Percentiles rank a stretch among this genome's conserved stretches.
Evolutionary conservation across 1,140 invertebrate species (phyloP).

Genomic region (Batillaria attramentaria): DNA sequence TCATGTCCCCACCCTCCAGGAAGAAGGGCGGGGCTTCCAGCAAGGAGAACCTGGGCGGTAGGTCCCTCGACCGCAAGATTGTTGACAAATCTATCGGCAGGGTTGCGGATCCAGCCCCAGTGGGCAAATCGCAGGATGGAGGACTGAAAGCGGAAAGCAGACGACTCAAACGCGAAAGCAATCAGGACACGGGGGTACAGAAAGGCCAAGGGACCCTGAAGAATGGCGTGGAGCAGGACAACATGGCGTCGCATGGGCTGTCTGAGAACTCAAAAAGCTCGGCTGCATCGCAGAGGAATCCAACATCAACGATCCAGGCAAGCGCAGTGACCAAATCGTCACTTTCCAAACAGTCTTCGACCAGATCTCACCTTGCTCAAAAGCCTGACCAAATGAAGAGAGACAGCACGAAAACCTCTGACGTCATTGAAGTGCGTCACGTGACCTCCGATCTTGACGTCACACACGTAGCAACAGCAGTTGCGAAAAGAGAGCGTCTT

Average conservation of each 20-base stretch:
- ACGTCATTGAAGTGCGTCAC: too few species aligned
- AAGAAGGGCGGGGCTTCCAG: not conserved
- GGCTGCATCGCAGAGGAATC: not conserved
- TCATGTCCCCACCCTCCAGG: not conserved
- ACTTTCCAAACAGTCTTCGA: not conserved
- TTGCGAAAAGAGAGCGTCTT: not conserved
- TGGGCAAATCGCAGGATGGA: not conserved
- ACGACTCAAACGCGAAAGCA: not conserved
- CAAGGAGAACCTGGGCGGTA: not conserved
- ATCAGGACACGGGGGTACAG: not conserved
- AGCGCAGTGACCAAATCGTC: not conserved
- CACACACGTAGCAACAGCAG: not conserved
- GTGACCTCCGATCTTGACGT: not conserved
- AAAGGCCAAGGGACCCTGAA: not conserved
- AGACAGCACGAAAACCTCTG: not conserved
- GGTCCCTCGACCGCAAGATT: not conserved
- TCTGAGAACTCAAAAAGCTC: not conserved
- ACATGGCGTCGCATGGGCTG: not conserved
- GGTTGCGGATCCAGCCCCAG: not conserved
- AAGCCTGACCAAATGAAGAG: not conserved
- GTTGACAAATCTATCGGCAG: not conserved
- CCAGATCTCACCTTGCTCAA: not conserved
- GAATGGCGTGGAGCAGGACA: not conserved
- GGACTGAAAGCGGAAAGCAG: not conserved
- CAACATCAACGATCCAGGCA: not conserved